phyloP scores from a whole-genome alignment of 2,888 invertebrate genomes.

The Thalpophila matura region DNA sequence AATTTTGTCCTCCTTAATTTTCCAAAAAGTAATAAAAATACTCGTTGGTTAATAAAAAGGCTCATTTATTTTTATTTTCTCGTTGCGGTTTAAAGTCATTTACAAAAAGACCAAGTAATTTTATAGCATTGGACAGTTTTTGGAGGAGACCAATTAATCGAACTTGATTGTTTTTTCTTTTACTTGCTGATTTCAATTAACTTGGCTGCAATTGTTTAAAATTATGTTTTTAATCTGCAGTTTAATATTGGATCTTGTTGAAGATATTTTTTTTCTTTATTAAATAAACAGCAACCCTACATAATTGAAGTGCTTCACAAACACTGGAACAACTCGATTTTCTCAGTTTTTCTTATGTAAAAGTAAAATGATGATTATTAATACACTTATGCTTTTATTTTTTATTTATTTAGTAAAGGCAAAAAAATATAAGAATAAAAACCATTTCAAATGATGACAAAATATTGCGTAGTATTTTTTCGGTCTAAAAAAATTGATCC shows the following conservation, averaged over 20 bases:
- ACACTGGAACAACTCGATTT: constrained; percentile 3
- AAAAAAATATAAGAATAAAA: not conserved
- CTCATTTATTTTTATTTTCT: constrained; percentile 27
- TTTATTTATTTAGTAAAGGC: not conserved
- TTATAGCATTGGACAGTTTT: constrained; percentile 18
- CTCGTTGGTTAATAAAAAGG: constrained; percentile 12
- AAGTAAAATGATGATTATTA: not conserved
- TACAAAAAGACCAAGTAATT: constrained; percentile 31
- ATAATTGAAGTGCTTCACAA: constrained; percentile 22
- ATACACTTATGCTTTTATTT: not conserved
- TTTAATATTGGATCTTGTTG: constrained; percentile 34
- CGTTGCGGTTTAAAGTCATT: constrained; percentile 19
- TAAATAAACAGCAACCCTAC: constrained; percentile 16
- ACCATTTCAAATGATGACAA: not conserved
- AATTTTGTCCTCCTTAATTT: not conserved
- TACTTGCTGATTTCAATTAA: constrained; percentile 42
- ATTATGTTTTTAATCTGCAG: constrained; percentile 34
- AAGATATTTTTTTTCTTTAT: constrained; percentile 11
- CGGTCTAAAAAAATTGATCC: too few relatives aligned
- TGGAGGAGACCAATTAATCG: constrained; percentile 16
- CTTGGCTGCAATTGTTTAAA: constrained; percentile 41
- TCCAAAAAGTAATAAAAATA: constrained; percentile 4
- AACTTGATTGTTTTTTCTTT: constrained; percentile 31
- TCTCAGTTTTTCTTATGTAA: not conserved
- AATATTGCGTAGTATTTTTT: too few relatives aligned